Evolutionary conservation across 2,113 vertebrate species (phyloP).

Genomic region (Myotis yumanensis): DNA sequence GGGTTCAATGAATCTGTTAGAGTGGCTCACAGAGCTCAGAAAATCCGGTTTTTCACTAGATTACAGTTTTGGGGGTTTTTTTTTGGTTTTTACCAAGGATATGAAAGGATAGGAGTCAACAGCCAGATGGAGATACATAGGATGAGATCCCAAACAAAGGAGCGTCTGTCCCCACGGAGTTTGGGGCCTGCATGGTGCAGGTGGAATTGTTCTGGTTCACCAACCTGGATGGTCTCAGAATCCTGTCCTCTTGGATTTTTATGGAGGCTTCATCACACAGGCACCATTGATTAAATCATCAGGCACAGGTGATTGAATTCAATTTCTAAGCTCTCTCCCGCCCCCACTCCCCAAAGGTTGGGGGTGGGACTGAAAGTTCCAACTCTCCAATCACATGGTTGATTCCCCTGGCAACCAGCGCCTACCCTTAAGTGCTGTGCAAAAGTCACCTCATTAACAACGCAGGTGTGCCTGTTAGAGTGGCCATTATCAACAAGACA

Average conservation of each 20-base stretch:
- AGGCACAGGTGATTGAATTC: not conserved
- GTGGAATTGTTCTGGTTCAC: not conserved
- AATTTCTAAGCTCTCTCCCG: not conserved
- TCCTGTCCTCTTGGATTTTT: not conserved
- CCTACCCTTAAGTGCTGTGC: not conserved
- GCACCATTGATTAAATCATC: not conserved
- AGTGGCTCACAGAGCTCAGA: not conserved
- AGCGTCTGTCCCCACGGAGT: not conserved
- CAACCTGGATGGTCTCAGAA: not conserved
- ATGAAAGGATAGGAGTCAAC: not conserved
- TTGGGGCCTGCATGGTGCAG: accelerated
- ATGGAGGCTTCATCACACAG: not conserved
- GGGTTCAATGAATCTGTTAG: not conserved
- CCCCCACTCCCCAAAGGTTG: not conserved
- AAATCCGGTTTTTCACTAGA: not conserved
- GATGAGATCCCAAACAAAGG: not conserved
- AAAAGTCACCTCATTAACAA: not conserved
- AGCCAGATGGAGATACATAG: not conserved
- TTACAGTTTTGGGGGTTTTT: not conserved
- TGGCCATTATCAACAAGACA: too few species aligned
- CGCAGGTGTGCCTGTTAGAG: not conserved
- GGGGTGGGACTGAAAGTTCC: not conserved
- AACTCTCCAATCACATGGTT: not conserved
- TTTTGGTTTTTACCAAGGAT: not conserved
- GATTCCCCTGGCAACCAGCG: not conserved